Percentiles rank a stretch among this genome's conserved stretches.
Conservation (phyloP, 2,113 vertebrate genomes). For the Dipodomys merriami region DNA sequence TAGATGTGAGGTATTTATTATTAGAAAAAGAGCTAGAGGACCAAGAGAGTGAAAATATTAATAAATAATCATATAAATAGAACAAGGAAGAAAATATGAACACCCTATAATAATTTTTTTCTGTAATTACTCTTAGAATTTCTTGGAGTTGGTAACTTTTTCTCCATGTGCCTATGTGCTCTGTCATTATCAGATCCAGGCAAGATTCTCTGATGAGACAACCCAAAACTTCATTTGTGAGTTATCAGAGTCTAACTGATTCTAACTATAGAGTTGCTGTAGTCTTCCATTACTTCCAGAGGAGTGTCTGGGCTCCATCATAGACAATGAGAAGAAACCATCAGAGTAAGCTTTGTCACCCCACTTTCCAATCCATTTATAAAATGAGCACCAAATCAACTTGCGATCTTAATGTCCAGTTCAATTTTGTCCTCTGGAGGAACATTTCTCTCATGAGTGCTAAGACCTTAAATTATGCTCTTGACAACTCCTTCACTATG, state of each 20-base stretch:
- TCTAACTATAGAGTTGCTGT: not conserved
- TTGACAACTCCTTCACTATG: not conserved
- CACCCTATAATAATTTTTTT: conserved; percentile 36
- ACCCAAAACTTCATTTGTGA: not conserved
- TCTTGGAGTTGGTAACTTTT: not conserved
- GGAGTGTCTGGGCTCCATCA: not conserved
- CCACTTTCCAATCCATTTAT: not conserved
- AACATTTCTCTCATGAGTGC: conserved; percentile 23
- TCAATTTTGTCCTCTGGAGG: not conserved
- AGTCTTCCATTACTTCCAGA: not conserved
- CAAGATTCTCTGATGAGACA: not conserved
- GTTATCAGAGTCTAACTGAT: not conserved
- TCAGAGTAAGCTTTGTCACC: not conserved
- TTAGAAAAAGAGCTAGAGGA: not conserved
- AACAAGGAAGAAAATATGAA: conserved; percentile 30
- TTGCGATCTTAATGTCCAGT: not conserved
- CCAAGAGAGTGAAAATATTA: not conserved
- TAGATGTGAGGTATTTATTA: not conserved
- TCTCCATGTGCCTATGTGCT: not conserved
- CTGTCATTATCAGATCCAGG: not conserved
- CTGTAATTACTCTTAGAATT: not conserved
- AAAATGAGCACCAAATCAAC: not conserved
- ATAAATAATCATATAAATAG: not conserved
- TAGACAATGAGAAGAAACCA: not conserved
- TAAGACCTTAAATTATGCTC: conserved; percentile 7